These are phyloP conservation scores for Vultur gryphus DNA, from an alignment of 2,797 vertebrate species.

Conservation along the genomic window DNA sequence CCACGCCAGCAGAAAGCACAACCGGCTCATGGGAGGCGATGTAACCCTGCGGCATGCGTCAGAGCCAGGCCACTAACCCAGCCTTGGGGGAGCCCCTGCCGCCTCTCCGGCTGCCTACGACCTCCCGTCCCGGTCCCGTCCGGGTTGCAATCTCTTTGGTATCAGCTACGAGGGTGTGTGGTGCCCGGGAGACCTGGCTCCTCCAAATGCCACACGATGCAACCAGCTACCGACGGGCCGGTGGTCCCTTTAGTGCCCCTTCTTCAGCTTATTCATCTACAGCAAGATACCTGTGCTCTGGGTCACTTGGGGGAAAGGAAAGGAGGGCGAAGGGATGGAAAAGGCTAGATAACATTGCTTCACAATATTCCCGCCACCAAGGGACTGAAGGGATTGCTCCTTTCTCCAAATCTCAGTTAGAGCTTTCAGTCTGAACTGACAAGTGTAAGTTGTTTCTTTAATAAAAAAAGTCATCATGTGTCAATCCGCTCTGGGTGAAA, in stretches of 20 bases:
- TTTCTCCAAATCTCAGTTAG: not conserved
- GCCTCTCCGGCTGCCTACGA: not conserved
- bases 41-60: not conserved
- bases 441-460: not conserved
- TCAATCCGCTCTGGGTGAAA: not conserved
- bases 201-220: not conserved
- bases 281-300: not conserved
- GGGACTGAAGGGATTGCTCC: not conserved
- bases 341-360: not conserved
- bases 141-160: not conserved
- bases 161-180: accelerated
- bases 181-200: not conserved
- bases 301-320: not conserved
- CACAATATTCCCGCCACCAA: not conserved
- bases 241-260: not conserved
- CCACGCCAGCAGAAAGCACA: not conserved
- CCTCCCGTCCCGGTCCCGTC: accelerated
- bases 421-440: not conserved
- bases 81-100: not conserved
- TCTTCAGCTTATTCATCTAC: not conserved
- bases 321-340: not conserved
- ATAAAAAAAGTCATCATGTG: not conserved
- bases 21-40: not conserved
- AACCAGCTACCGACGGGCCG: accelerated
- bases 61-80: not conserved